Conservation (phyloP, 2,888 invertebrate genomes). For the Clivina fossor region DNA sequence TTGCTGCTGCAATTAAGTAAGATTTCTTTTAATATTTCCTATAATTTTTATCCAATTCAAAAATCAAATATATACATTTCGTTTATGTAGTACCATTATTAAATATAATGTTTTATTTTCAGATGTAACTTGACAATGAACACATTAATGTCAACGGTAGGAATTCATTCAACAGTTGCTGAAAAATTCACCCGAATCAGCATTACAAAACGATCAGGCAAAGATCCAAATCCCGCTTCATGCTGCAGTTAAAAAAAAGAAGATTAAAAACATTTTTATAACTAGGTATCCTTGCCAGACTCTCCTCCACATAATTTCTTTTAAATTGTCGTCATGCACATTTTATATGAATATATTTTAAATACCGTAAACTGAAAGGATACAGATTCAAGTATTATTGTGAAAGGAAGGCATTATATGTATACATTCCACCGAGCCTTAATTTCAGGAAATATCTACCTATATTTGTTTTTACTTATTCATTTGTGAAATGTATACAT, state of each 20-base stretch:
- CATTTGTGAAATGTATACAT: slow-evolving; percentile 24
- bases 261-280: too few relatives aligned
- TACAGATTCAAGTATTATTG: slow-evolving; percentile 10
- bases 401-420: slow-evolving; percentile 13
- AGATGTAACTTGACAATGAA: slow-evolving; percentile 82
- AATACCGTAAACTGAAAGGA: slow-evolving; percentile 1
- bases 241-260: slow-evolving; percentile 87
- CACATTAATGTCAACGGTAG: slow-evolving; percentile 78
- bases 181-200: slow-evolving; percentile 89
- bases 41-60: neutral
- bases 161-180: slow-evolving; percentile 91
- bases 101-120: too few relatives aligned
- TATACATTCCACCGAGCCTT: slow-evolving; percentile 24
- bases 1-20: slow-evolving; percentile 85
- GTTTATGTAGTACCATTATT: too few relatives aligned
- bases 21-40: slow-evolving; percentile 43
- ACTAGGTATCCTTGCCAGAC: slow-evolving; percentile 12
- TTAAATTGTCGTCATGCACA: slow-evolving; percentile 10
- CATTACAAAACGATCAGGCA: slow-evolving; percentile 89
- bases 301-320: slow-evolving; percentile 28
- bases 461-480: too few relatives aligned
- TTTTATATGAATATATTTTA: slow-evolving; percentile 7
- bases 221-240: slow-evolving; percentile 84
- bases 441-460: too few relatives aligned
- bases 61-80: too few relatives aligned